Percentiles rank a stretch among this genome's conserved stretches.
Evolutionary conservation across 2,797 vertebrate genomes (phyloP).

Genomic region (Margarornis squamiger): DNA sequence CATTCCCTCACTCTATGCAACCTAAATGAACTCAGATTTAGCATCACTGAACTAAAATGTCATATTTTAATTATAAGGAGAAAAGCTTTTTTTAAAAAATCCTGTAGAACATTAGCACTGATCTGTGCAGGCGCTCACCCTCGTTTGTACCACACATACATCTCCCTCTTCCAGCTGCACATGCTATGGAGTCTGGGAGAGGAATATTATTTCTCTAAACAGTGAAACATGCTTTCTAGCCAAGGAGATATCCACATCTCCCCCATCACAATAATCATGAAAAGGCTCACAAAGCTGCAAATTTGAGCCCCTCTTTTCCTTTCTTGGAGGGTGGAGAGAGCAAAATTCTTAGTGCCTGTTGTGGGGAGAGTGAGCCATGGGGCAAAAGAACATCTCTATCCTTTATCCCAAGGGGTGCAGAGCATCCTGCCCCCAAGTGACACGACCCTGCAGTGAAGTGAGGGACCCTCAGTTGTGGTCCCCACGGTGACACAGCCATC

Average conservation of each 20-base stretch:
- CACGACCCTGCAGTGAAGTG: no score
- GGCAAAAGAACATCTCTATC: background rate
- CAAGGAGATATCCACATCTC: background rate
- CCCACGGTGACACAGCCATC: background rate
- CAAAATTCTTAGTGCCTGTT: background rate
- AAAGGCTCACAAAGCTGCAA: background rate
- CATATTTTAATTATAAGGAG: background rate
- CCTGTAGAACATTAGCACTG: background rate
- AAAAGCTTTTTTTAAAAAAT: background rate
- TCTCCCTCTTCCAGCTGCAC: background rate
- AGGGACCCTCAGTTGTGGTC: rapidly evolving
- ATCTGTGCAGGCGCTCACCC: background rate
- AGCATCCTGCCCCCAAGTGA: background rate
- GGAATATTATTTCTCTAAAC: background rate
- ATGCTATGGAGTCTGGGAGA: background rate
- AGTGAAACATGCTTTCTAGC: background rate
- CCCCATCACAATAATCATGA: background rate
- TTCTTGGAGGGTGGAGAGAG: background rate
- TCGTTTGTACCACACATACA: rapidly evolving
- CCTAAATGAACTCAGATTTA: background rate
- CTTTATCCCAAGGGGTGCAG: background rate
- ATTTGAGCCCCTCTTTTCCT: background rate
- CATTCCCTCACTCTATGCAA: background rate
- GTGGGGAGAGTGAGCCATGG: background rate
- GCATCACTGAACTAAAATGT: background rate